These are phyloP conservation scores for Ariopsis seemanni DNA, from an alignment of 2,113 vertebrate species.

Conservation along the genomic window DNA sequence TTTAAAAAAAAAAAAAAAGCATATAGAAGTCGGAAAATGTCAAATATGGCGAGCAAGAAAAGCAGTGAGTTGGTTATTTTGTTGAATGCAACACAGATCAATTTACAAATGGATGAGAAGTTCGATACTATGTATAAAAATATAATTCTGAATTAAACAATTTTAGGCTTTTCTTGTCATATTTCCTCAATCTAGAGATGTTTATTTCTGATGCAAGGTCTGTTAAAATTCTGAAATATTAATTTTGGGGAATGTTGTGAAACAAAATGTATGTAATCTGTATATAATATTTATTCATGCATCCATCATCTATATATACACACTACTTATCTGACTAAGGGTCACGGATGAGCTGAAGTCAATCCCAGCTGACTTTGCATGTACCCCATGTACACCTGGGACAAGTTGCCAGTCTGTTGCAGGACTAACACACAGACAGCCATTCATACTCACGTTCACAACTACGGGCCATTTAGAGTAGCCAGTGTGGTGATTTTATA, in stretches of 20 bases:
- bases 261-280: no score
- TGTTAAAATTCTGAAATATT: neutral
- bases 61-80: neutral
- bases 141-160: neutral
- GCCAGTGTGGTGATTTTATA: no score
- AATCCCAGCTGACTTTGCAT: no score
- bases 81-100: neutral
- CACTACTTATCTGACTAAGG: no score
- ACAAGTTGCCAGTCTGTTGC: no score
- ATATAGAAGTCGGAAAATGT: neutral
- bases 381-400: no score
- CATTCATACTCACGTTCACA: no score
- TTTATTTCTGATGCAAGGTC: neutral
- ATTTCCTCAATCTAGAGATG: neutral
- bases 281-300: no score
- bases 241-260: neutral
- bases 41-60: neutral
- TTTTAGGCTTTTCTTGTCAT: neutral
- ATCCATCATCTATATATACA: no score
- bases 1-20: neutral
- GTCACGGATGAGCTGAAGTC: no score
- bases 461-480: no score
- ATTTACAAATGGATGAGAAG: neutral
- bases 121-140: neutral
- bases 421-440: no score